phyloP scores from a whole-genome alignment of 2,797 vertebrate genomes.

The Anas bahamensis region DNA sequence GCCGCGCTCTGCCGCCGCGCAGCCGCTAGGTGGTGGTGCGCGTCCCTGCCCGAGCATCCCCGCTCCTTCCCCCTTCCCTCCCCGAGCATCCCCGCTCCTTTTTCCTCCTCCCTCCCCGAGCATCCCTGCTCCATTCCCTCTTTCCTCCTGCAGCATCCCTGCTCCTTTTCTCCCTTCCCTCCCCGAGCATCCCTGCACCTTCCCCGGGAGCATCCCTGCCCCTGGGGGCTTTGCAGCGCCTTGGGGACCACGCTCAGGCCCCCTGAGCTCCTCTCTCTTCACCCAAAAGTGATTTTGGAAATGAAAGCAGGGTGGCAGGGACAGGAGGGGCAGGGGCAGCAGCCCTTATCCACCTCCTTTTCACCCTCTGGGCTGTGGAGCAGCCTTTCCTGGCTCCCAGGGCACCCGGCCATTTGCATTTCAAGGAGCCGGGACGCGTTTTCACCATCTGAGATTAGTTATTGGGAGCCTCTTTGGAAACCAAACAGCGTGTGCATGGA shows the following conservation, averaged over 20 bases:
- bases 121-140: background rate
- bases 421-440: background rate
- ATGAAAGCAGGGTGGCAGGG: background rate
- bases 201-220: background rate
- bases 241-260: fast-evolving
- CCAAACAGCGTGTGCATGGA: background rate
- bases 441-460: background rate
- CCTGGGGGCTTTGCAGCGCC: background rate
- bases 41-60: background rate
- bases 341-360: background rate
- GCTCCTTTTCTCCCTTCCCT: background rate
- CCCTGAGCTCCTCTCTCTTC: background rate
- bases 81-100: too few relatives aligned
- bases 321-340: background rate
- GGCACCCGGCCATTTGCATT: conserved; percentile 27
- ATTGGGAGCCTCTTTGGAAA: conserved; percentile 2
- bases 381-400: background rate
- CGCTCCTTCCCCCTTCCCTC: too few relatives aligned
- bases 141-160: background rate
- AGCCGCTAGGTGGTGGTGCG: background rate
- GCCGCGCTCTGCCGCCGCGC: background rate
- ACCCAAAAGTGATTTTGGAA: background rate
- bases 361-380: background rate
- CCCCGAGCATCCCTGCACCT: background rate
- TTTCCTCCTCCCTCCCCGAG: too few relatives aligned